Base-by-base conservation (phyloP, 2,113 vertebrate species). In the Sander vitreus region DNA sequence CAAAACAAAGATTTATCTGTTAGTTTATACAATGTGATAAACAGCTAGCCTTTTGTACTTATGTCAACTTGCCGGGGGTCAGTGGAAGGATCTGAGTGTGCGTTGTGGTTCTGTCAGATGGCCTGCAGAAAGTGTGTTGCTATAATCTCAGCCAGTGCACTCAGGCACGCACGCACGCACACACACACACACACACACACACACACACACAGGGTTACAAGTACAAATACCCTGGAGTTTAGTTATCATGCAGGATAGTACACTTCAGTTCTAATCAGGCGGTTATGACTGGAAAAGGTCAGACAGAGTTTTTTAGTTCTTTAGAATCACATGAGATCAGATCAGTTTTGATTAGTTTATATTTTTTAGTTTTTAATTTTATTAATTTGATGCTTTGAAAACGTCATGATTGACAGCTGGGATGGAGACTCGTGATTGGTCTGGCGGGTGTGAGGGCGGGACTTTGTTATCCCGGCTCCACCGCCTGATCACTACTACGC, bases 171-270 rank as follows among this genome's bases (percentile, higher is more conserved):
- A 60, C 23, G 16, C 43, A 45, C 36, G 33, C 11, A 51, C 18
- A n/a, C n/a, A 53, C 47, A 50, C 33, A 10, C 13, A 66, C 12
- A 47, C 62, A 76, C n/a, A 10, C 16, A 54, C 5, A 30, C 33
- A 36, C 25, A 51, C 3, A 15, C 8, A 3, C 2, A 2, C 25
- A 48, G 53, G 12, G 50, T 69, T 43, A 58, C 27, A 19, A 15
- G 53, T 43, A 66, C 60, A 54, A 73, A 67, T 36, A 74, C 39
- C 73, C 50, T 71, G 50, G 57, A 76, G 73, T 76, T 71, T 13
- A 48, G 11, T 25, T 48, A 63, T 63, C 45, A 19, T 63, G 30
- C 50, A 69, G n/a, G n/a, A n/a, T 39, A 43, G 30, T 4, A 19
- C 23, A 19, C 36, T 43, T 69, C 18, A 11, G n/a, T 23, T 76